Conservation (phyloP, 2,888 invertebrate genomes). For the Drosophila putrida region DNA sequence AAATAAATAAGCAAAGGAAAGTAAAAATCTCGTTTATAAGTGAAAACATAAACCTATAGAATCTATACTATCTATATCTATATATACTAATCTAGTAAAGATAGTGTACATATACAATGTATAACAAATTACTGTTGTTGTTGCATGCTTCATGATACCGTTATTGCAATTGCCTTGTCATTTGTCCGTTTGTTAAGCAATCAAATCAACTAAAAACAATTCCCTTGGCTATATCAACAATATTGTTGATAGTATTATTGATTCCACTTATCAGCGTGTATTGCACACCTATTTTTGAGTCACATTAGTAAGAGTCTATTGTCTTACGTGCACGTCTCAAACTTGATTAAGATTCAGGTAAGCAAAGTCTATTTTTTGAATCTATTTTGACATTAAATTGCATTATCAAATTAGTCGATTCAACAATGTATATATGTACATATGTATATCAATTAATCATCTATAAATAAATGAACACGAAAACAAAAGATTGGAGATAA, state of each 20-base stretch:
- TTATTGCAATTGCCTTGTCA: conserved; percentile 7
- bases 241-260: conserved; percentile 11
- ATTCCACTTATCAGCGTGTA: conserved; percentile 30
- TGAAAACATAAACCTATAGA: background rate
- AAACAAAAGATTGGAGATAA: background rate
- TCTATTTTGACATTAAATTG: conserved; percentile 7
- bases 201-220: conserved; percentile 28
- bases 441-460: background rate
- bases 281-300: conserved; percentile 20
- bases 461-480: background rate
- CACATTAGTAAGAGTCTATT: background rate
- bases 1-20: conserved; percentile 1
- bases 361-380: conserved; percentile 15
- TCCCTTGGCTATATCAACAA: conserved; percentile 35
- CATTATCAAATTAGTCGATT: conserved; percentile 1
- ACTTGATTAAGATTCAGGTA: conserved; percentile 29
- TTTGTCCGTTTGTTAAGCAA: conserved; percentile 14
- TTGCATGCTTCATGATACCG: background rate
- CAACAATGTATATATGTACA: background rate
- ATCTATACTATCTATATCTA: too few species aligned
- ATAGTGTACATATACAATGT: too few species aligned
- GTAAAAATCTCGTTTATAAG: background rate
- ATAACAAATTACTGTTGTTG: background rate
- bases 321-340: conserved; percentile 36
- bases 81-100: too few species aligned